phyloP scores from a whole-genome alignment of 2,797 vertebrate species.

The Neosalanx taihuensis region DNA sequence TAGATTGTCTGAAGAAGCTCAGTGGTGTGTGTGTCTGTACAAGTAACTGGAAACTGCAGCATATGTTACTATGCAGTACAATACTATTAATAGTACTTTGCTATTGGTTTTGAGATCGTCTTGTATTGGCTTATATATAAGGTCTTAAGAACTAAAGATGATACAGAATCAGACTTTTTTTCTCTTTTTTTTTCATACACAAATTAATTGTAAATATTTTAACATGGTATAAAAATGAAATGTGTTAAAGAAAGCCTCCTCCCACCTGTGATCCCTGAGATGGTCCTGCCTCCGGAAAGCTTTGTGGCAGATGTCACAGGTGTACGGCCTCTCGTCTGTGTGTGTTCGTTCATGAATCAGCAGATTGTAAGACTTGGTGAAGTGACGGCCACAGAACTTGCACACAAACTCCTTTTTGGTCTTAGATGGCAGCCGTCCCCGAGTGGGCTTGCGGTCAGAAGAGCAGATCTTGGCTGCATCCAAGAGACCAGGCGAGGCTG shows the following conservation, averaged over 20 bases:
- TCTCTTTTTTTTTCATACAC: background rate
- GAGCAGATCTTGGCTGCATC: slow-evolving; percentile 87
- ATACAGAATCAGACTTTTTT: background rate
- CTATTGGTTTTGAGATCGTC: no score
- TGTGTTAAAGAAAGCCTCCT: no score
- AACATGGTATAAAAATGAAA: background rate
- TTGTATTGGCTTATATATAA: background rate
- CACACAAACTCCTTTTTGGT: slow-evolving; percentile 93
- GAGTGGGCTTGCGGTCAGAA: slow-evolving; percentile 87
- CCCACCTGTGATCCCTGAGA: slow-evolving; percentile 86
- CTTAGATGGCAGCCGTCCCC: slow-evolving; percentile 85
- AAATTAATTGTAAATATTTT: background rate
- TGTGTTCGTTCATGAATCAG: slow-evolving; percentile 89
- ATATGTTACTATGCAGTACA: no score
- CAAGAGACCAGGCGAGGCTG: slow-evolving; percentile 66
- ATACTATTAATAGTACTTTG: no score
- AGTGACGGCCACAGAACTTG: slow-evolving; percentile 90
- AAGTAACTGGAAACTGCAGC: no score
- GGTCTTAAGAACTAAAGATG: background rate
- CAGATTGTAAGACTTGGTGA: slow-evolving; percentile 91
- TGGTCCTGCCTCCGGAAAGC: slow-evolving; percentile 90
- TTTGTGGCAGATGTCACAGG: slow-evolving; percentile 91
- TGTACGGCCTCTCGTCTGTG: slow-evolving; percentile 87
- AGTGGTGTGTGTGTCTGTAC: no score
- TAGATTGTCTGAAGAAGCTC: no score